Conservation (phyloP, 64 coral and sea anemone species). For the Porites lutea region DNA sequence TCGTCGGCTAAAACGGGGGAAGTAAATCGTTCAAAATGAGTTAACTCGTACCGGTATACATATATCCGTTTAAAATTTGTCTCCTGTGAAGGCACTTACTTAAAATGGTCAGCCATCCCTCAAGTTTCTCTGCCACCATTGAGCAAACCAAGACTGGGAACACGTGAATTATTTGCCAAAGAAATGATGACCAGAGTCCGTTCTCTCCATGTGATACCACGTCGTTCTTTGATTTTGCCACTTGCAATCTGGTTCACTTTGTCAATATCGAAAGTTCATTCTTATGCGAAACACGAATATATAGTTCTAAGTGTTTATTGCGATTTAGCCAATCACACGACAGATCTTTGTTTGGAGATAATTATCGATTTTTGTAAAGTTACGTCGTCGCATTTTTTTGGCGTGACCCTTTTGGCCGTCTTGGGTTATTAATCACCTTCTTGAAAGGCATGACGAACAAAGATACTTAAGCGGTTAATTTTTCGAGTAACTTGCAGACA, state of each 20-base stretch:
- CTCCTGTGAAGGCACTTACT: conserved; percentile 20
- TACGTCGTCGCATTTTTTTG: background rate
- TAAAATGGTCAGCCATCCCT: conserved; percentile 48
- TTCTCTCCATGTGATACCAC: background rate
- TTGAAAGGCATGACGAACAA: conserved; percentile 21
- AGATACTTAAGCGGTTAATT: conserved; percentile 12
- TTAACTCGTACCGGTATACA: background rate
- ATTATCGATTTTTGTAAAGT: conserved; percentile 22
- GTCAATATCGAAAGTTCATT: conserved; percentile 34
- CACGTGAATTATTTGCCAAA: conserved; percentile 6
- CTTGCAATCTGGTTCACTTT: conserved; percentile 10
- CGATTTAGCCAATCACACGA: background rate
- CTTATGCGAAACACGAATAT: conserved; percentile 9
- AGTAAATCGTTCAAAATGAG: background rate
- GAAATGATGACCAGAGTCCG: background rate
- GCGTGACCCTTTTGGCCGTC: background rate
- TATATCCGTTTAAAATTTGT: background rate
- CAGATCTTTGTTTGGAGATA: conserved; percentile 29
- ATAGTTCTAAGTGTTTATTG: conserved; percentile 27
- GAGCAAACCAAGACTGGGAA: background rate
- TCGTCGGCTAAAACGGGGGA: conserved; percentile 12
- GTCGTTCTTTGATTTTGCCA: conserved; percentile 10
- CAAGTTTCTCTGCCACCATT: conserved; percentile 34
- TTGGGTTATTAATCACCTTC: conserved; percentile 11
- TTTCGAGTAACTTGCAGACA: background rate